Base-by-base conservation (phyloP, 2,888 invertebrate species). In the Plagodis pulveraria region DNA sequence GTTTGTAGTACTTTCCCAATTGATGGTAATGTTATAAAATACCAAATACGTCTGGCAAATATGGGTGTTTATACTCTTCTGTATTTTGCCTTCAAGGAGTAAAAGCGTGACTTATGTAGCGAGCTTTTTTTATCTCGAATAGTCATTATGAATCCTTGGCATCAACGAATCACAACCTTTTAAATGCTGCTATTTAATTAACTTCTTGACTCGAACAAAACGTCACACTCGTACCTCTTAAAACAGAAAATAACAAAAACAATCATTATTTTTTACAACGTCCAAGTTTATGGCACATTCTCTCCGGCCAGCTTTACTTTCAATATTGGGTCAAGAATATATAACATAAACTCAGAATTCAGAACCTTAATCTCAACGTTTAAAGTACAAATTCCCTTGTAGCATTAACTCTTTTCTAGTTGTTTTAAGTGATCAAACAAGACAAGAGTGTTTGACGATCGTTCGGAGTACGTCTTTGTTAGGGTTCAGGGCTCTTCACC, bases 371-470 rank as follows among this genome's bases (percentile, higher is more conserved):
- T 0, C 2, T 40, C 6, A n/a, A 0, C 12, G 6, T 2, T 22
- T 36, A 50, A 40, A 50, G 36, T 36, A 38, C 11, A 42, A 9
- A 35, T 45, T 49, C 33, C 44, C 6, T 42, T 33, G 43, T 5
- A 10, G 11, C 5, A n/a, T 4, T 9, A 10, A 47, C 47, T 52
- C 48, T 45, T 36, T 49, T 10, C 8, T 22, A 49, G 63, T 58
- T 65, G 56, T 66, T 65, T 66, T 63, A 65, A 63, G 61, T 63
- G 60, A 61, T 66, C 66, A 66, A 66, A 69, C 56, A 65, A 32
- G 55, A 56, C 57, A 45, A 51, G 58, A 64, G 69, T 63, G 62
- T 63, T 63, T 65, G 62, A 61, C 63, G 63, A 66, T 65, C 63
- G 64, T 64, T 49, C 56, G 9, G 44, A 58, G 69, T 50, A 62